Conservation (phyloP, 2,113 vertebrate genomes). For the Microcebus griseorufus region DNA sequence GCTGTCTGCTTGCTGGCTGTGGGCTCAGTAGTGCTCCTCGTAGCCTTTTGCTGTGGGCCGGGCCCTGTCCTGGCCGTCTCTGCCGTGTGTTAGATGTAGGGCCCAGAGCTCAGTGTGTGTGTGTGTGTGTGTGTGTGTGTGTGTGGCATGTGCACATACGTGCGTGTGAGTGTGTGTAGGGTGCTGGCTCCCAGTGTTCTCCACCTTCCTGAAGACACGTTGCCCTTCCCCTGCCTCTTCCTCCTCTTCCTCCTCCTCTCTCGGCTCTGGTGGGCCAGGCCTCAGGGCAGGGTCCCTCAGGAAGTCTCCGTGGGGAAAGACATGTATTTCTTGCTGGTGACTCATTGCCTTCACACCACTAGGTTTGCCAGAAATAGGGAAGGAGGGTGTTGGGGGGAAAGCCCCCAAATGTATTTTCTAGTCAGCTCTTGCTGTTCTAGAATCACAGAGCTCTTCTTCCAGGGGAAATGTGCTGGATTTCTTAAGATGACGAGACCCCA, state of each 20-base stretch:
- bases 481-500: not conserved
- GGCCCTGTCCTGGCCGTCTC: not conserved
- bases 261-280: not conserved
- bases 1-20: conserved; percentile 36
- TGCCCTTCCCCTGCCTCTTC: not conserved
- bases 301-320: not conserved
- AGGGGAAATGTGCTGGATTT: not conserved
- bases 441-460: not conserved
- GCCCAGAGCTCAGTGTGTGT: conserved; percentile 24
- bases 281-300: not conserved
- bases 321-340: not conserved
- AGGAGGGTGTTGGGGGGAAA: not conserved
- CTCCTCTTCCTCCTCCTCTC: not conserved
- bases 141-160: not conserved
- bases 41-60: conserved; percentile 61
- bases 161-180: conserved; percentile 37
- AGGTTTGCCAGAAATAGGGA: not conserved
- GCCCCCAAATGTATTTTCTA: not conserved
- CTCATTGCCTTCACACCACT: not conserved
- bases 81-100: conserved; percentile 38
- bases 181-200: conserved; percentile 42
- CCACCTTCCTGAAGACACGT: not conserved
- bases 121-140: not conserved
- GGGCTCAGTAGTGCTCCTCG: conserved; percentile 52
- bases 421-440: not conserved